Evolutionary conservation across 2,888 invertebrate genomes (phyloP), one percentile per base, ranked within the genome.

Genomic region (Drosophila mimica): DNA sequence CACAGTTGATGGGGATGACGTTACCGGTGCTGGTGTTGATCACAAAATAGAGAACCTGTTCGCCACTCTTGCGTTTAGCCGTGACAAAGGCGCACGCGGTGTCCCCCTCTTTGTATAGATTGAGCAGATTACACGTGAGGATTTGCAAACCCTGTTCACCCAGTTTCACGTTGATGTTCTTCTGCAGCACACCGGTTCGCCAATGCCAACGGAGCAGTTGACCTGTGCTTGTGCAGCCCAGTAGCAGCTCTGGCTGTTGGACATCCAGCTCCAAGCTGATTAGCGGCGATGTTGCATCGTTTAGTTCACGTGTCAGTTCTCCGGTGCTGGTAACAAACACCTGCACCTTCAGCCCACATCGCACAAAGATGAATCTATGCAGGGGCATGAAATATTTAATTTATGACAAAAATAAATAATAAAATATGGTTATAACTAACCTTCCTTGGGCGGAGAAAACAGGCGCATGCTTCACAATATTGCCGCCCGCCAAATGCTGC

Each of bases 271-370:
- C 92, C 79, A 95, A 93, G 36, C 94, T 94, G 38, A 95, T 93
- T 25, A 93, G 53, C n/a, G 95, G 93, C 8, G 94, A 91, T 25
- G 91, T 92, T 28, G 95, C 93, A 31, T 95, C 95, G 72, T 94
- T 94, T 59, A 95, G 94, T 79, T 95, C 94, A 62, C 94, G 93
- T 1, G 95, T 93, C 75, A 94, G 94, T 84, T 96, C 95, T 0
- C 95, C 96, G 4, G 96, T 96, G 83, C 94, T 93, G 0, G 95
- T 94, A 81, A 95, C 96, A 87, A 95, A 96, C 1, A 95, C 94
- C 80, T 95, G 94, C 9, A 97, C 93, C 6, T 93, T 90, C 75
- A 94, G 94, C 49, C 94, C 95, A 91, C 94, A 94, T 4, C 95
- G 93, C 54, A 96, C 94, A 83, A 95, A 95, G 13, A 96, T 79